Evolutionary conservation across 2,113 vertebrate genomes (phyloP).

Genomic region (Chlorodrepanis virens): DNA sequence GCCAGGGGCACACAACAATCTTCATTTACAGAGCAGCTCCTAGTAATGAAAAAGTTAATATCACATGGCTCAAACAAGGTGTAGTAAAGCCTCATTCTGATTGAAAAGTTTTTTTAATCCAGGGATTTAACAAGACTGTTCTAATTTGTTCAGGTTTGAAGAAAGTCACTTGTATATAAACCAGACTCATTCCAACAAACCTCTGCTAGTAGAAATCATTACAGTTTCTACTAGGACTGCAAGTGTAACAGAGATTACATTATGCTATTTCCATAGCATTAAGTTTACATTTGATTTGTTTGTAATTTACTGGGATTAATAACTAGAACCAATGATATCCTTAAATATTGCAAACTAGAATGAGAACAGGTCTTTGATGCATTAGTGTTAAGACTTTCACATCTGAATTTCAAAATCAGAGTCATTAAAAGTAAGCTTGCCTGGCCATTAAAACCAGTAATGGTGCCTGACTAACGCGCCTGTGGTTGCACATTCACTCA

Average conservation of each 20-base stretch:
- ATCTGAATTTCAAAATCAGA: slow-evolving; percentile 30
- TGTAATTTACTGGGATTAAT: not conserved
- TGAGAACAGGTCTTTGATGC: slow-evolving; percentile 2
- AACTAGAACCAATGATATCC: not conserved
- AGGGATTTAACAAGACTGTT: not conserved
- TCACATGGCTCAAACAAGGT: not conserved
- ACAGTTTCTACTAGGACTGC: not conserved
- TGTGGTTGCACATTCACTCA: slow-evolving; percentile 23
- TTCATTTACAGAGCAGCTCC: not conserved
- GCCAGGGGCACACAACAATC: not conserved
- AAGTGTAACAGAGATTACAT: not conserved
- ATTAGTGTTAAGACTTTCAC: slow-evolving; percentile 36
- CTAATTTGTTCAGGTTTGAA: not conserved
- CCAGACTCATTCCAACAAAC: not conserved
- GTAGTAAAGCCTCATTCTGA: not conserved
- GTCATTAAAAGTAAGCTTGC: not conserved
- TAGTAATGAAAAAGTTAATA: not conserved
- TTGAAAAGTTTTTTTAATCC: not conserved
- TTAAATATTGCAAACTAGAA: not conserved
- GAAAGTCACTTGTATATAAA: not conserved
- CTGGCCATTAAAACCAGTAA: not conserved
- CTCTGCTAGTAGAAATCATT: not conserved
- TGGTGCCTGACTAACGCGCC: not conserved
- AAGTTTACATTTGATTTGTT: not conserved
- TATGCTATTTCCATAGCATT: not conserved